Base-by-base conservation (phyloP, 1,140 invertebrate genomes). In the Cydia amplana region DNA sequence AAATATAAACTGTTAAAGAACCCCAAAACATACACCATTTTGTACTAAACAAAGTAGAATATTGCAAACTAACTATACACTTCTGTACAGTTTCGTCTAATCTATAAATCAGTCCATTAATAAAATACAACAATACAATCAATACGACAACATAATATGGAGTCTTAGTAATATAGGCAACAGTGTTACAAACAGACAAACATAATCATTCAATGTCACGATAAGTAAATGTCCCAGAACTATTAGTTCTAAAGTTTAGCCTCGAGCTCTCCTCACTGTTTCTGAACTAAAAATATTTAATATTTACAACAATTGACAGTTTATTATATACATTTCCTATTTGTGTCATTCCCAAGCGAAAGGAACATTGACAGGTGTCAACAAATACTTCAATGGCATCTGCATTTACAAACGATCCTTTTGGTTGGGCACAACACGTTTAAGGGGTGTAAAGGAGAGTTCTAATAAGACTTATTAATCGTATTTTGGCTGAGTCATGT, bases 41-140 rank as follows among this genome's bases (percentile, higher is more conserved):
- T 80, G 77, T 81, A 81, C 72, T 77, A 79, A 80, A 77, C 40
- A 60, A 78, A 72, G 25, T 76, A 82, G 72, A 20, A 16, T 32
- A 32, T 65, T 23, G 64, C 64, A 65, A 65, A 65, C 25, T 72
- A 74, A 55, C 79, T 79, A 81, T 64, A 78, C 74, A 79, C 74
- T 75, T 74, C 75, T 80, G 75, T 80, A 76, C 78, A 83, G n/a
- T 23, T 60, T 67, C 14, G 75, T 79, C 78, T 84, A 84, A 80
- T 75, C 75, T 72, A 84, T 79, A 80, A 78, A 76, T 84, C 82
- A 84, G 82, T 84, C 82, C 78, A 84, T 80, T 84, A 82, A 78
- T 80, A 79, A 79, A 81, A 78, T 82, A 80, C 79, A 80, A 82
- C 77, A 79, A 74, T 55, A 74, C 73, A 74, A 74, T 77, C 55